Evolutionary conservation across 1,140 invertebrate genomes (phyloP), one percentile per base, ranked within the genome.

Genomic region (Hyphantria cunea): DNA sequence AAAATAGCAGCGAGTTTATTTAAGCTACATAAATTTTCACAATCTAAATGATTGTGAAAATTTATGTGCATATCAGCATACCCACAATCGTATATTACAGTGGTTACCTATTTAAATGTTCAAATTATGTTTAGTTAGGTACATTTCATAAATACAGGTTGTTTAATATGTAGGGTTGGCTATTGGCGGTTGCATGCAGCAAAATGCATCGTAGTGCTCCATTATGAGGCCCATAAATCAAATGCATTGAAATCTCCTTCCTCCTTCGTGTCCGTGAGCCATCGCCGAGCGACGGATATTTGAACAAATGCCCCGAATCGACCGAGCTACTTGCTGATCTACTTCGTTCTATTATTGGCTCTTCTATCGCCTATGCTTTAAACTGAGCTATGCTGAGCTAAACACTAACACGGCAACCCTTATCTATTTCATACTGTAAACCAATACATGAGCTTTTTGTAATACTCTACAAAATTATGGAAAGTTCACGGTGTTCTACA

Each of bases 221-320:
- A 84, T 86, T 82, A 84, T 70, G 72, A 69, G 74, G 73, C 53
- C 55, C 75, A 80, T 86, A 86, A 86, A 86, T 86, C 82, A 86
- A 74, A 68, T 72, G 82, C 80, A 83, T 80, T 83, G 78, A 84
- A 86, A 84, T 76, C 74, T 77, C 68, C 82, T 81, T 80, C 78
- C 80, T 81, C 76, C 61, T 81, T 84, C 80, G 76, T 83, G 78
- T 76, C 78, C 77, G 72, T 65, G 70, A 70, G 68, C 73, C 73
- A 80, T 82, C 68, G 70, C 65, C 65, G 61, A 65, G 69, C 60
- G 69, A 80, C 73, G 76, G 74, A 80, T 81, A 80, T 83, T 80
- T 76, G 74, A 78, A 69, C 75, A 69, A 66, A 71, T 78, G 67
- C 66, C 63, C 65, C 50, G 55, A 68, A 66, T 65, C 48, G 52